Conservation (phyloP, 2,797 vertebrate genomes). For the Lepus oiostolus region DNA sequence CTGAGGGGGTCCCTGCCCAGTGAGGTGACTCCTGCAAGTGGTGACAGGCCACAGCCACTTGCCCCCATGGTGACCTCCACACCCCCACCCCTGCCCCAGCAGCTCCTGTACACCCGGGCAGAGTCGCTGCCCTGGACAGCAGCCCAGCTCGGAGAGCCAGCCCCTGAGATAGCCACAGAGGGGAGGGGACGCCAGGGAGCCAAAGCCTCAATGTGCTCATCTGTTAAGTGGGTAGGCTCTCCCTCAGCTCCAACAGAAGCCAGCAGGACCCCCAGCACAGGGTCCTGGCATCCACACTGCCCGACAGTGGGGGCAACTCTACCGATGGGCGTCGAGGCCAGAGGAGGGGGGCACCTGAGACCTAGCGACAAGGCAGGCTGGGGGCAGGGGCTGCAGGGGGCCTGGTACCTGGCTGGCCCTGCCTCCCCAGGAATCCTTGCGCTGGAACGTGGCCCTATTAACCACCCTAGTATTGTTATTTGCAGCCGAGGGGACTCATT, state of each 20-base stretch:
- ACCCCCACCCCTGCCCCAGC: fast-evolving
- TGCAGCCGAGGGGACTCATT: conserved; percentile 88
- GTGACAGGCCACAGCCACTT: neutral
- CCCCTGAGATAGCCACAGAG: neutral
- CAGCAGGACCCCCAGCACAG: neutral
- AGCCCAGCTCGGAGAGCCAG: neutral
- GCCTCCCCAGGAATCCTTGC: conserved; percentile 74
- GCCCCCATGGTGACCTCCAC: neutral
- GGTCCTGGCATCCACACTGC: too few relatives aligned
- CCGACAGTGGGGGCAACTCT: neutral
- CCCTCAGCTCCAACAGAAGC: neutral
- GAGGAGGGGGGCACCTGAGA: neutral
- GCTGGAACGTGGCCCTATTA: conserved; percentile 62
- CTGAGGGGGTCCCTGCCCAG: neutral
- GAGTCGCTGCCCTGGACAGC: neutral
- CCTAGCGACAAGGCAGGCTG: too few relatives aligned
- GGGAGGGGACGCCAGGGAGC: too few relatives aligned
- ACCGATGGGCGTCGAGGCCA: neutral
- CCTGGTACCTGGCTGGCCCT: neutral
- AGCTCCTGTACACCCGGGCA: too few relatives aligned
- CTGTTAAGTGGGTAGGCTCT: neutral
- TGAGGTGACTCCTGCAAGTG: neutral
- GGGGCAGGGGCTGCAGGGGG: neutral
- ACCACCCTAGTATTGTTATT: conserved; percentile 85
- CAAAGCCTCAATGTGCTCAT: neutral